Base-by-base conservation (phyloP, 2,113 vertebrate genomes). In the Chaetorhynchus papuensis region DNA sequence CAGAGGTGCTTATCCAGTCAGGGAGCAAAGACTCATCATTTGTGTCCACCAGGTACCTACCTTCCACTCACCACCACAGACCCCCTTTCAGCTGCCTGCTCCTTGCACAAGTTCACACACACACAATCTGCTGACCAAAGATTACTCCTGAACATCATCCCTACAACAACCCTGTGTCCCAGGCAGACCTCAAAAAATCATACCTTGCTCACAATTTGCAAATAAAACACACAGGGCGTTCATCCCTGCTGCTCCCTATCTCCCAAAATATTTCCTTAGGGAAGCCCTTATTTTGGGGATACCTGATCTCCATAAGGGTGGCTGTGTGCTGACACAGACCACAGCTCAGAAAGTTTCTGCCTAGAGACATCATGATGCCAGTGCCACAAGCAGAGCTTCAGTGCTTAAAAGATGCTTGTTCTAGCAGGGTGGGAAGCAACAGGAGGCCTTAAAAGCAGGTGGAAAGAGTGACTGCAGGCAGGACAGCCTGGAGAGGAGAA, bases 181-280 rank as follows among this genome's bases (percentile, higher is more conserved):
- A 81, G 53, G n/a, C 31, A 75, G n/a, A 42, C 39, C 35, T 70
- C 1, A 2, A 42, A 54, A 85, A 45, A 35, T 68, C 28, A 30
- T 15, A 28, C 31, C 39, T 66, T 41, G 52, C 30, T 84, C 74
- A 56, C 16, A 15, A 11, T 66, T 56, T 66, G 44, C 15, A 79
- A 84, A 54, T 22, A 2, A 30, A 68, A 47, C 4, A 1, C 26
- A 19, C 0, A 1, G 15, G 17, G 7, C 0, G 0, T 45, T 35
- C 1, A 4, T 33, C 23, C 18, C 11, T 71, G 64, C 52, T 74
- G 21, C 35, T 42, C 23, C 6, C 14, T 24, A 10, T 33, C n/a
- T 70, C 39, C 11, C 39, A 56, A 42, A 90, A 52, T 14, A 16
- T 11, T 60, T 39, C 45, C 30, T 21, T 5, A 61, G 37, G 17